These are phyloP conservation scores for Tetheella fluctuosa DNA, from an alignment of 2,888 invertebrate genomes.

Conservation along the genomic window DNA sequence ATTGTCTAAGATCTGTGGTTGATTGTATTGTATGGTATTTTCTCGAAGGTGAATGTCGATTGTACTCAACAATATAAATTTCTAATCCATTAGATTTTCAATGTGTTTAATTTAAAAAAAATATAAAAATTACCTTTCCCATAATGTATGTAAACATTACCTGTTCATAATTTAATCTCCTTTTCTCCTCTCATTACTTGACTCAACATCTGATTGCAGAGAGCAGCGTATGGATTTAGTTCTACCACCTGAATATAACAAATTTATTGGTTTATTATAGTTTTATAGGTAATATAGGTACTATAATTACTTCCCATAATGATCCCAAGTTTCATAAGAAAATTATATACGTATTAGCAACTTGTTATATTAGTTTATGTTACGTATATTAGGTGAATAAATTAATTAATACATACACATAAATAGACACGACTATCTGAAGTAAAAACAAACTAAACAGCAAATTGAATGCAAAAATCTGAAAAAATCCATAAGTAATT, in stretches of 20 bases:
- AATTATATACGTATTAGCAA: too few species aligned
- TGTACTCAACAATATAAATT: conserved; percentile 83
- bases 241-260: conserved; percentile 86
- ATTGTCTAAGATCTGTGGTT: conserved; percentile 40
- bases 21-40: conserved; percentile 60
- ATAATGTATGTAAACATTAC: not conserved
- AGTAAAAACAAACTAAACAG: too few species aligned
- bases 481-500: too few species aligned
- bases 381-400: too few species aligned
- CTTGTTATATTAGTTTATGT: too few species aligned
- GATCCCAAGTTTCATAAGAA: too few species aligned
- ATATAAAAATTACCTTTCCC: not conserved
- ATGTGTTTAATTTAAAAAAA: conserved; percentile 63
- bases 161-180: conserved; percentile 62
- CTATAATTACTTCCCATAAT: too few species aligned
- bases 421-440: too few species aligned
- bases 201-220: conserved; percentile 96
- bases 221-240: conserved; percentile 96
- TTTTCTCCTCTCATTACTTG: conserved; percentile 87
- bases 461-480: too few species aligned
- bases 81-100: conserved; percentile 80
- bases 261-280: too few species aligned
- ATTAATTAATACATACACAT: too few species aligned
- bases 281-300: too few species aligned
- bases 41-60: conserved; percentile 74